Conservation (phyloP, 2,888 invertebrate species). For the Metopia argyrocephala region DNA sequence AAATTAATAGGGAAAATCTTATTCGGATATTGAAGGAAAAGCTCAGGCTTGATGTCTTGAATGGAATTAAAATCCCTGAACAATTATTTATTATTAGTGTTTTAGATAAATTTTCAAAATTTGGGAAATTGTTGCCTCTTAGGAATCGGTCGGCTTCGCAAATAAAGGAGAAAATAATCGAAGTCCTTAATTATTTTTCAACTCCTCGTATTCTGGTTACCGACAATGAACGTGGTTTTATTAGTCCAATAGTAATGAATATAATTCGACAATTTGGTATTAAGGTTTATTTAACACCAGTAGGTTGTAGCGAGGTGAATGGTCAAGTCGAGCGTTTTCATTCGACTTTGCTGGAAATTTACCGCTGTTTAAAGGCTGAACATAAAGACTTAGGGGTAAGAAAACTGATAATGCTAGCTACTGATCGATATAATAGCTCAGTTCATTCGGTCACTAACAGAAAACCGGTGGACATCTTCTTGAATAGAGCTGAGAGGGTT, state of each 20-base stretch:
- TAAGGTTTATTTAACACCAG: constrained; percentile 23
- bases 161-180: constrained; percentile 47
- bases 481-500: constrained; percentile 35
- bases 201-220: constrained; percentile 49
- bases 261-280: constrained; percentile 2
- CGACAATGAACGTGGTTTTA: constrained; percentile 52
- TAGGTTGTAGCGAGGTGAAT: constrained; percentile 56
- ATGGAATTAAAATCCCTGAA: no score
- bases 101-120: constrained; percentile 42
- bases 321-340: constrained; percentile 52
- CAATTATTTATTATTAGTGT: no score
- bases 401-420: constrained; percentile 38
- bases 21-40: no score
- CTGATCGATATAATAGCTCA: constrained; percentile 61
- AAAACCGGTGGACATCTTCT: constrained; percentile 61
- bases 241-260: constrained; percentile 33
- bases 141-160: no score
- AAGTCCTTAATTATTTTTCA: constrained; percentile 54
- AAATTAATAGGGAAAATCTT: no score
- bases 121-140: no score
- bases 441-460: constrained; percentile 55
- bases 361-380: constrained; percentile 49
- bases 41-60: no score
- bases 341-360: constrained; percentile 53
- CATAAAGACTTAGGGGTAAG: constrained; percentile 2